Evolutionary conservation across 2,113 vertebrate species (phyloP), one percentile per base, ranked within the genome.

Genomic region (Pygathrix nemaeus): DNA sequence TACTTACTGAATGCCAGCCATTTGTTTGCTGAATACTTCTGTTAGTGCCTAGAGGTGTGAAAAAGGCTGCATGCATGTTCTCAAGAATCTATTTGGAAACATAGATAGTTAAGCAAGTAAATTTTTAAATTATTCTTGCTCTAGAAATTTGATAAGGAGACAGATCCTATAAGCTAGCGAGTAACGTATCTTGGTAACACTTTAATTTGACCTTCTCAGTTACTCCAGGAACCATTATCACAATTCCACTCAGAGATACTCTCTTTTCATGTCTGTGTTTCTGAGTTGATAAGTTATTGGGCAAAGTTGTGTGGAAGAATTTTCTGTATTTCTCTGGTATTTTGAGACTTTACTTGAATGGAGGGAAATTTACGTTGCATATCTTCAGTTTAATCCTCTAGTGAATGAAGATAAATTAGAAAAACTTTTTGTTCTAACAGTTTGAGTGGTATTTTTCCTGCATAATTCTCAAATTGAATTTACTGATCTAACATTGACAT

Each of bases 101-200:
- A 81, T 10, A 76, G 32, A 73, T 90, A 23, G 79, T 94, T 95
- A 96, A 88, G 68, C 40, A 96, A 27, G 90, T 87, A 52, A 17
- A 16, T 59, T 87, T 82, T 61, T 38, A 55, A 80, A 38, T 83
- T 93, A 80, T 57, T 7, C 14, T 84, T 81, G 17, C 70, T 59
- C 32, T 35, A 84, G 30, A 40, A 90, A 59, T 80, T 61, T 94
- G 27, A 38, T 73, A 84, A 72, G 80, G 40, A 87, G 75, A 75
- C 12, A 66, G 52, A 50, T 7, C 72, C 35, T 84, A 9, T 88
- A 90, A 84, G 38, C 45, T 94, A 27, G 25, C 50, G 52, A 91
- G 35, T 57, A 72, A 72, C 13, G 57, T 75, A 0, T 61, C 52
- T 59, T 79, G 40, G 1, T 23, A 23, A 55, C 23, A 25, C 13